phyloP scores from a whole-genome alignment of 2,888 invertebrate species.

The Antitype chi region DNA sequence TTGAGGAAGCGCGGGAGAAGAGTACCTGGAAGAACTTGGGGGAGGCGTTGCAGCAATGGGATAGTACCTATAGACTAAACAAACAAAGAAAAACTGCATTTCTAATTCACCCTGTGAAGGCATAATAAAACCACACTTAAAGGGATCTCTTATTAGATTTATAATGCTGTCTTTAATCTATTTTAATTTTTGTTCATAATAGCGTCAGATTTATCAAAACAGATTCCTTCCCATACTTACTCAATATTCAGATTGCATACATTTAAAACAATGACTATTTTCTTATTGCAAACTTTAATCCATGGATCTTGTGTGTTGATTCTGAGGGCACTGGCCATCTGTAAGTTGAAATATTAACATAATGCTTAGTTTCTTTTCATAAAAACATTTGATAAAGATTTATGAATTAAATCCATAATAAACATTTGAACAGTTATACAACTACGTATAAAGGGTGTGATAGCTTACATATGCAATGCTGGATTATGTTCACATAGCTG shows the following conservation, averaged over 20 bases:
- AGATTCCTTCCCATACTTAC: slow-evolving; percentile 74
- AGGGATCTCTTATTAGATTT: neutral
- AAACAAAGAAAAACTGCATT: too few species aligned
- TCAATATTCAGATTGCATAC: slow-evolving; percentile 73
- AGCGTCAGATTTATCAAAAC: neutral
- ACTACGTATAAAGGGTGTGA: too few species aligned
- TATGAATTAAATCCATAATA: neutral
- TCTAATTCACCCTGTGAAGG: neutral
- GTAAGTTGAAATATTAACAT: slow-evolving; percentile 61
- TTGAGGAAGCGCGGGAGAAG: too few species aligned
- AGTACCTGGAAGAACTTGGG: too few species aligned
- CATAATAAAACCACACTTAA: neutral
- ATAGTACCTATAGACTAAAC: too few species aligned
- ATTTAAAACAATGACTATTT: slow-evolving; percentile 75
- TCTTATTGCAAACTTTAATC: slow-evolving; percentile 81
- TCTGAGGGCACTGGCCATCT: slow-evolving; percentile 74
- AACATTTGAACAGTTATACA: too few species aligned
- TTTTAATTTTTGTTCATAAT: neutral
- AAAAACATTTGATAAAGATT: neutral
- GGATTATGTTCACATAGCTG: too few species aligned
- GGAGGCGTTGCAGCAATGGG: too few species aligned
- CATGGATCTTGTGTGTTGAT: slow-evolving; percentile 73
- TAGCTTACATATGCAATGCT: too few species aligned
- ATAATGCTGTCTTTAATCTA: neutral
- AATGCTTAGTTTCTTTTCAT: too few species aligned